Base-by-base conservation (phyloP, 2,113 vertebrate genomes). In the Pyxicephalus adspersus region DNA sequence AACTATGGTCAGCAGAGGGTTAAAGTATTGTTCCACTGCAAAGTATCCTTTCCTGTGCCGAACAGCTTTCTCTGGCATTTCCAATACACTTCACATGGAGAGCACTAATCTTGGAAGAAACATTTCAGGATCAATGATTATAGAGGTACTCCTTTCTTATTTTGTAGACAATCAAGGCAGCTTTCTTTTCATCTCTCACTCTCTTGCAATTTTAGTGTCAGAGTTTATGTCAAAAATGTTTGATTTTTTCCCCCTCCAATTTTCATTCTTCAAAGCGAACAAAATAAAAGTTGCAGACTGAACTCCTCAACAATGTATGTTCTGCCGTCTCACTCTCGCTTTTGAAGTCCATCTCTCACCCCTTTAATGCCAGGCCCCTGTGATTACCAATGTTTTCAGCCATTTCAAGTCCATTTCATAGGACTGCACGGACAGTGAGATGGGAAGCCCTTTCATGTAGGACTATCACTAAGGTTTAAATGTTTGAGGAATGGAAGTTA, bases 261-360 rank as follows among this genome's bases (percentile, higher is more conserved):
- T 96, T 95, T 92, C 90, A 92, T 84, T 94, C 95, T 97, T 99
- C 98, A 98, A 98, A 99, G 95, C 93, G 84, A 90, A 95, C 90
- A 95, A 94, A 95, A 95, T 95, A 94, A 94, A 94, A 94, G 92
- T 95, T 90, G 79, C 87, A 91, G 89, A 83, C 85, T 74, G 79
- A 89, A 90, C 90, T 87, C 89, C 51, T 57, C 83, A 85, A 87
- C 86, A 89, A 85, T 80, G 77, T 86, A 87, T 85, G 86, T 80
- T 83, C 83, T 87, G 87, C 87, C 88, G 81, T 85, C 87, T 82
- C 87, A 84, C 87, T 86, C 84, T 83, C 67, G 89, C 91, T 93
- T 98, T 98, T 98, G 95, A 98, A 96, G 96, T 96, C 84, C 84
- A 86, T 85, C 89, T 85, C 87, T 89, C 88, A 87, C 90, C 89